Base-by-base conservation (phyloP, 1,140 invertebrate species). In the Lepeophtheirus salmonis region DNA sequence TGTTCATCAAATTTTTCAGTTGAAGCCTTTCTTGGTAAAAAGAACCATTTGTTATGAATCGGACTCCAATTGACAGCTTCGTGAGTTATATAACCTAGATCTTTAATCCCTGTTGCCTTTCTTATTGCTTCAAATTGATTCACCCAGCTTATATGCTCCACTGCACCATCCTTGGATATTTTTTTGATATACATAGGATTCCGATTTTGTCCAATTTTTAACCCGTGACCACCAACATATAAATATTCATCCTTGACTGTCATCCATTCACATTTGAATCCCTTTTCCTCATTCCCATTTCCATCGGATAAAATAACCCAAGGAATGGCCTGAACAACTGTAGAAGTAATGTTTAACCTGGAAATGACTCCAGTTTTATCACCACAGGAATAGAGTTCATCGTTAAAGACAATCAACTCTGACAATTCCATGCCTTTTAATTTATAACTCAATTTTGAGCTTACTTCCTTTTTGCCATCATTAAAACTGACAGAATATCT, bases 391-490 rank as follows among this genome's bases (percentile, higher is more conserved):
- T 89, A 77, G 2, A 98, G 69, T 71, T 80, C 81, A 3, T 91
- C 92, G 75, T 98, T 83, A 71, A 90, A 99, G 0, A 88, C 82
- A 56, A 94, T 80, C 51, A 99, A 73, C 68, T 99, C 95, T 0
- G 92, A 97, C 0, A 98, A 73, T 72, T 99, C 95, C 91, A 98
- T 97, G 2, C 90, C 90, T 67, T n/a, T n/a, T n/a, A n/a, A n/a
- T n/a, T n/a, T n/a, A n/a, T n/a, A n/a, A n/a, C n/a, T n/a, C n/a
- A n/a, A n/a, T n/a, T n/a, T n/a, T n/a, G n/a, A n/a, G n/a, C n/a
- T n/a, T n/a, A n/a, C n/a, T n/a, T n/a, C n/a, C n/a, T n/a, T n/a
- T n/a, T n/a, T n/a, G n/a, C n/a, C n/a, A n/a, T n/a, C n/a, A n/a
- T n/a, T n/a, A n/a, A n/a, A n/a, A n/a, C n/a, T n/a, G n/a, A n/a